Conservation (phyloP, 2,113 vertebrate genomes). For the Hippocampus comes region DNA sequence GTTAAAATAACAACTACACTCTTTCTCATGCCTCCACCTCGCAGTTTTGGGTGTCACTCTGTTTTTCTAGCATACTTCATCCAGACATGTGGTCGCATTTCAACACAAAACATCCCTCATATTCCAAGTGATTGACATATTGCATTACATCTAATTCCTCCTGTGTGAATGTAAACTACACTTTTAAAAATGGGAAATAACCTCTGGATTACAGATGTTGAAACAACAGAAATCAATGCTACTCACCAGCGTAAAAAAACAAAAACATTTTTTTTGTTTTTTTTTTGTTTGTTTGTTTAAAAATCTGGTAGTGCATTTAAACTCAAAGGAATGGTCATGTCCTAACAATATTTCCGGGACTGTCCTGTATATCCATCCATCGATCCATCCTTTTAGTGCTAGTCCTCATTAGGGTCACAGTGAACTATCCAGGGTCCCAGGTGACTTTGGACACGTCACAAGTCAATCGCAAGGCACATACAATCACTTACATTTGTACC, state of each 20-base stretch:
- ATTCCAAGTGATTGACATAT: slow-evolving; percentile 38
- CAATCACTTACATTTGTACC: no score
- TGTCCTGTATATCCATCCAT: not conserved
- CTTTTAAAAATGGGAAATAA: slow-evolving; percentile 34
- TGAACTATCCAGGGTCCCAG: not conserved
- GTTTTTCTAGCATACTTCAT: slow-evolving; percentile 57
- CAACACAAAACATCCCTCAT: slow-evolving; percentile 51
- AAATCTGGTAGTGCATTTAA: not conserved
- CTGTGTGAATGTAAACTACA: slow-evolving; percentile 40
- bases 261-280: not conserved
- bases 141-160: slow-evolving; percentile 33
- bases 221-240: slow-evolving; percentile 16
- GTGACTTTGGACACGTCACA: not conserved
- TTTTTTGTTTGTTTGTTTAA: no score
- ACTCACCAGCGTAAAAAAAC: not conserved
- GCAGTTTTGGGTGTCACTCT: slow-evolving; percentile 52
- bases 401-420: not conserved
- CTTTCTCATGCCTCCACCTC: slow-evolving; percentile 66
- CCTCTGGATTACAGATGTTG: slow-evolving; percentile 1
- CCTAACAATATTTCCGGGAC: not conserved
- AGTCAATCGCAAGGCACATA: no score
- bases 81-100: slow-evolving; percentile 63
- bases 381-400: not conserved
- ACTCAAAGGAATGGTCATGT: not conserved
- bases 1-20: slow-evolving; percentile 59